Conservation (phyloP, 2,113 vertebrate species). For the Python bivittatus region DNA sequence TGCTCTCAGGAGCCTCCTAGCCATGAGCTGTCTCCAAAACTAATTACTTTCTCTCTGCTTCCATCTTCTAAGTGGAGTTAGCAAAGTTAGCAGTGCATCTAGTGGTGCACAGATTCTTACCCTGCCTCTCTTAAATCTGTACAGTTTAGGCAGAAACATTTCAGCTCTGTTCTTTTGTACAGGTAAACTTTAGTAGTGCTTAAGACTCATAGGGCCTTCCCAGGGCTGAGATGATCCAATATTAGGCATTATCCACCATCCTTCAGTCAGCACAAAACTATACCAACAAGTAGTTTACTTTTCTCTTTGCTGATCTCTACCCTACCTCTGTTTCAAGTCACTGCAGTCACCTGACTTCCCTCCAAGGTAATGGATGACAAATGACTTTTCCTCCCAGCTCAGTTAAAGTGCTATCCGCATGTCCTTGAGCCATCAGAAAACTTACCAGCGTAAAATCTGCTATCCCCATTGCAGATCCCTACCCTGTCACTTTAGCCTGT, state of each 20-base stretch:
- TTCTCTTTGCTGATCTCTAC: background rate
- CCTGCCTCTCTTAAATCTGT: background rate
- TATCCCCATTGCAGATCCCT: background rate
- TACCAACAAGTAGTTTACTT: background rate
- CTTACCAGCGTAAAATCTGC: background rate
- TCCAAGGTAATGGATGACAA: background rate
- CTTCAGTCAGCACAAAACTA: background rate
- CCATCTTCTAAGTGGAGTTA: background rate
- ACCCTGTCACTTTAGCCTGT: background rate
- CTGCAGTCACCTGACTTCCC: background rate
- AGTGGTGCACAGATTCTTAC: background rate
- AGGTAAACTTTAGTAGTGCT: background rate
- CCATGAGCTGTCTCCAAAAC: background rate
- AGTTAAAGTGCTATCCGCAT: background rate
- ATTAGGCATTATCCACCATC: background rate
- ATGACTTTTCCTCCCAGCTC: background rate
- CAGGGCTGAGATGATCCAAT: background rate
- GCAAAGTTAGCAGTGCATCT: background rate
- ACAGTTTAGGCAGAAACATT: background rate
- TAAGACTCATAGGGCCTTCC: background rate
- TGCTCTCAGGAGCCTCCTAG: background rate
- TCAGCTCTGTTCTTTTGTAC: background rate
- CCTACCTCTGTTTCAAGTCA: background rate
- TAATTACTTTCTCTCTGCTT: background rate
- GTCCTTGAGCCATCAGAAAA: background rate